phyloP scores from a whole-genome alignment of 2,797 vertebrate genomes.

The Microhierax caerulescens region DNA sequence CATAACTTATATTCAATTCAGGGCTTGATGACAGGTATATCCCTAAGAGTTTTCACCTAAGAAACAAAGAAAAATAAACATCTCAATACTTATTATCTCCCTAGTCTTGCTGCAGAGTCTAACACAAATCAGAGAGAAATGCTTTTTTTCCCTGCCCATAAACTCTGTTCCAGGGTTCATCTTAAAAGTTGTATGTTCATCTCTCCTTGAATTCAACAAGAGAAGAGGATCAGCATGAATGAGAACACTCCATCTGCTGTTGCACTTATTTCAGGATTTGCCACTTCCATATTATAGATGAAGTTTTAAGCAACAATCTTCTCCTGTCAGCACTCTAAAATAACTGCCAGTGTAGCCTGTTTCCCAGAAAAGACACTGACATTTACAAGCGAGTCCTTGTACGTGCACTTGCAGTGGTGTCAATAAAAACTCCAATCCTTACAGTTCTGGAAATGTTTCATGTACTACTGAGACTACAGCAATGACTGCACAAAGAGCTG shows the following conservation, averaged over 20 bases:
- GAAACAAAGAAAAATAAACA: not conserved
- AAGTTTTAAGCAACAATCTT: not conserved
- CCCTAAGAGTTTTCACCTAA: not conserved
- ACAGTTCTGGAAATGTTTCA: constrained; percentile 10
- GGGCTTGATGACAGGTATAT: not conserved
- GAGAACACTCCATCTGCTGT: not conserved
- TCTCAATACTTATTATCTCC: not conserved
- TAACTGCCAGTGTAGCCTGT: not conserved
- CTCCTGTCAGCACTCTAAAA: not conserved
- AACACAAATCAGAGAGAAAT: not conserved
- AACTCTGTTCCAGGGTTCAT: not conserved
- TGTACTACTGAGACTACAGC: not conserved
- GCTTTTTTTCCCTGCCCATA: not conserved
- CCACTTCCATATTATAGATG: not conserved
- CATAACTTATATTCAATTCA: not conserved
- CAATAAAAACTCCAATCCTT: not conserved
- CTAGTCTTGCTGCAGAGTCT: not conserved
- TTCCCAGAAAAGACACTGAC: constrained; percentile 10
- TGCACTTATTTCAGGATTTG: not conserved
- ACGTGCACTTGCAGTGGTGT: not conserved
- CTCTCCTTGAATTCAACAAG: not conserved
- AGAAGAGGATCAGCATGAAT: not conserved
- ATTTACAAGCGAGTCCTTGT: constrained; percentile 6
- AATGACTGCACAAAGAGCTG: not conserved
- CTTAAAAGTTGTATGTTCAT: not conserved